Base-by-base conservation (phyloP, 2,797 vertebrate genomes). In the Cossypha heuglini region DNA sequence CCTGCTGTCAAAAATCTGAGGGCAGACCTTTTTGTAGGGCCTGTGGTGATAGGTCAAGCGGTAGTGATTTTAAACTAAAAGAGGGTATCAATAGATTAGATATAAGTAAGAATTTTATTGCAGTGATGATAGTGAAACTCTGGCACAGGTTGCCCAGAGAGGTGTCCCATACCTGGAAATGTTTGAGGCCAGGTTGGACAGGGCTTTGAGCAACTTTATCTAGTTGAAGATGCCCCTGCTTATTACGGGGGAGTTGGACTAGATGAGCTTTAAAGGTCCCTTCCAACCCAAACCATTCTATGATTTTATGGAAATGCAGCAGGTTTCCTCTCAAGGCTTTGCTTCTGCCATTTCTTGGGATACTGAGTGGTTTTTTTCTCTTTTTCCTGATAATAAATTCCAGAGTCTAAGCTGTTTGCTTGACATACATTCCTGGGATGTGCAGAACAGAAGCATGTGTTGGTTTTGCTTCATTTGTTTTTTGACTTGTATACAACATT, bases 381-480 rank as follows among this genome's bases (percentile, higher is more conserved):
- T 63, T 87, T 87, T 58, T 55, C 33, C 40, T 52, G 43, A 29
- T 9, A 14, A 45, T 63, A 55, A 21, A 75, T 62, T 80, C 43
- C 58, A 80, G 51, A 78, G 42, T 88, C 82, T 92, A 52, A 90
- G 33, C 46, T 86, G 35, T 69, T 80, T 86, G 48, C 48, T 88
- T 78, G 61, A 59, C 51, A 46, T 62, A 35, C 31, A 40, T 96
- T 94, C 59, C 75, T 54, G 24, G 51, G 69, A 78, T 55, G 46
- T 88, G 40, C 25, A 68, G 62, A 94, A 68, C 33, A 90, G 77
- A 92, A 82, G 40, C 67, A 69, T 63, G 40, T n/a, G 66, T 88
- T 94, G 69, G 69, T 69, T 93, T 88, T 94, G 73, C 75, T 91
- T 88, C 69, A 33, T 94, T 95, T 95, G 37, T 3, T 88, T 96